A percentile compares a stretch with the other conserved stretches of the same genome.
These are phyloP conservation scores for Megathymus violae DNA, from an alignment of 1,140 invertebrate genomes.

Conservation along the genomic window DNA sequence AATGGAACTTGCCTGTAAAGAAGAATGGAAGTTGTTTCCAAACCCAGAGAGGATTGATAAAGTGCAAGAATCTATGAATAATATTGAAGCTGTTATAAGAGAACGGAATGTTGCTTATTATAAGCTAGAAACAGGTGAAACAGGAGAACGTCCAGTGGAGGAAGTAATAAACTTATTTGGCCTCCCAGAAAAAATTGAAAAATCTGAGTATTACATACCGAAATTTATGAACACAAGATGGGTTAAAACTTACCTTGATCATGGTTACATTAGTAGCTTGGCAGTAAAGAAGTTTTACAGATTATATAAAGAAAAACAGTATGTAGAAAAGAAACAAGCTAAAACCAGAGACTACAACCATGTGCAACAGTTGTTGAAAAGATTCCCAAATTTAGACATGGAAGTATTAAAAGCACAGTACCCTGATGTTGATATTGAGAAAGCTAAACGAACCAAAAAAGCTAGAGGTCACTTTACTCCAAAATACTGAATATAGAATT, in stretches of 20 bases:
- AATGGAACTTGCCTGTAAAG: slow-evolving; percentile 94
- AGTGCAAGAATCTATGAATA: slow-evolving; percentile 97
- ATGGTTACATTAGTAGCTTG: slow-evolving; percentile 84
- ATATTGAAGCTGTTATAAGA: slow-evolving; percentile 94
- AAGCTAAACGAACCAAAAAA: slow-evolving; percentile 83
- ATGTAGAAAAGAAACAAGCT: slow-evolving; percentile 83
- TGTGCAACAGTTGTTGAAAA: slow-evolving; percentile 87
- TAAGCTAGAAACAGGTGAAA: slow-evolving; percentile 94
- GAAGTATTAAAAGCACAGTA: slow-evolving; percentile 89
- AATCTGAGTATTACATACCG: slow-evolving; percentile 62
- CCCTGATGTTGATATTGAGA: slow-evolving; percentile 90
- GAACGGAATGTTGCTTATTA: slow-evolving; percentile 97
- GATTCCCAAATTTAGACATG: slow-evolving; percentile 91
- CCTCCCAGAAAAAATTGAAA: slow-evolving; percentile 79
- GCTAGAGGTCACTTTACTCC: slow-evolving; percentile 86
- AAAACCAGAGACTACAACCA: slow-evolving; percentile 86
- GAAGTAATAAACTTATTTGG: slow-evolving; percentile 86
- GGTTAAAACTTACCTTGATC: slow-evolving; percentile 83
- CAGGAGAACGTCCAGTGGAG: slow-evolving; percentile 89
- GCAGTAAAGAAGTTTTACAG: slow-evolving; percentile 87
- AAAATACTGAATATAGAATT: slow-evolving; percentile 63
- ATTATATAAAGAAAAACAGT: slow-evolving; percentile 87
- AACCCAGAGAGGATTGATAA: slow-evolving; percentile 98
- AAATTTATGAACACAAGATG: slow-evolving; percentile 85
- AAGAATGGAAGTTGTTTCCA: slow-evolving; percentile 90